phyloP scores from a whole-genome alignment of 2,113 vertebrate species.

The Seriola quinqueradiata region DNA sequence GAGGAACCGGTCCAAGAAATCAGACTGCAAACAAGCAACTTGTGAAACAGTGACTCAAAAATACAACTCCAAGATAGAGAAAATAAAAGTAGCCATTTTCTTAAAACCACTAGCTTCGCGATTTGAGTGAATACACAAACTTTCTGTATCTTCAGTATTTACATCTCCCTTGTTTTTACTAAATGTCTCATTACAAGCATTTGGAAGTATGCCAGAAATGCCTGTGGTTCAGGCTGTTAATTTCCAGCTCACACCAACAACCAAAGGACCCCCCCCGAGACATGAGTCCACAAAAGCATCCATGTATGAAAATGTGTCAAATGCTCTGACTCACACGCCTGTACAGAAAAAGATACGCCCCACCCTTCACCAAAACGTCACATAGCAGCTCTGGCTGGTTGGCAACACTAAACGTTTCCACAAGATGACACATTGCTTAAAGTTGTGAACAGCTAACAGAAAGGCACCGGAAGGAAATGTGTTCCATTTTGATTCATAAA shows the following conservation, averaged over 20 bases:
- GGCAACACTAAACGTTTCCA: conserved; percentile 47
- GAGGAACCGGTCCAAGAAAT: conserved; percentile 20
- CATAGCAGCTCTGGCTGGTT: conserved; percentile 9
- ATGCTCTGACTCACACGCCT: conserved; percentile 55
- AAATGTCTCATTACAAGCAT: conserved; percentile 48
- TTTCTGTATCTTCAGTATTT: conserved; percentile 16
- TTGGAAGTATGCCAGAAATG: conserved; percentile 54
- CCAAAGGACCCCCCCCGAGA: conserved; percentile 44
- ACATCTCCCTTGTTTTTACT: conserved; percentile 50
- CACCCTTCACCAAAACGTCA: conserved; percentile 59
- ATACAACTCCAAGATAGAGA: not conserved
- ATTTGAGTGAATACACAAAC: conserved; percentile 3
- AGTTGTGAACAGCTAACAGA: conserved; percentile 18
- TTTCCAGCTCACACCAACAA: conserved; percentile 54
- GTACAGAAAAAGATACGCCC: conserved; percentile 48
- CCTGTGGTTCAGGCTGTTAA: conserved; percentile 69
- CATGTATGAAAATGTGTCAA: conserved; percentile 54
- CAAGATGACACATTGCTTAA: conserved; percentile 16
- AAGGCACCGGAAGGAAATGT: not conserved
- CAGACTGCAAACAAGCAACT: not conserved
- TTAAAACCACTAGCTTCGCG: not conserved
- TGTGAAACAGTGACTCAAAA: conserved; percentile 21
- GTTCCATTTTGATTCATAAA: not conserved
- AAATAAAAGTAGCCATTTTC: conserved; percentile 1
- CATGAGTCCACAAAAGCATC: conserved; percentile 7